A percentile compares a stretch with the other conserved stretches of the same genome.
Conservation (phyloP, 2,888 invertebrate genomes). For the Catotricha subobsoleta region DNA sequence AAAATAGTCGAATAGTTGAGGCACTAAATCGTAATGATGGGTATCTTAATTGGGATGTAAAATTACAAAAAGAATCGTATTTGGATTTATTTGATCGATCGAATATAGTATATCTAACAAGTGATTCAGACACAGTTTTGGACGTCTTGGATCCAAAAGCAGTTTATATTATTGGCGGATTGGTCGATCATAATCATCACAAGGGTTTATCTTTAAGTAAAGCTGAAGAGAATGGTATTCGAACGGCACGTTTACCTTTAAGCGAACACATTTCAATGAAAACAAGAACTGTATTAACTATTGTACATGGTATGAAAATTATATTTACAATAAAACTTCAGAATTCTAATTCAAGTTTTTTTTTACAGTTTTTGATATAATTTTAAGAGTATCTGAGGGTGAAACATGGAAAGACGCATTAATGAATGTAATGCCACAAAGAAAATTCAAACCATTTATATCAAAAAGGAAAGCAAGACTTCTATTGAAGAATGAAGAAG, state of each 20-base stretch:
- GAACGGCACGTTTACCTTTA: conserved; percentile 75
- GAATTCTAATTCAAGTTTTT: conserved; percentile 7
- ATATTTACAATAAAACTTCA: conserved; percentile 1
- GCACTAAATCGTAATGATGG: conserved; percentile 70
- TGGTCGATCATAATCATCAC: conserved; percentile 93
- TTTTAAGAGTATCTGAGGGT: conserved; percentile 58
- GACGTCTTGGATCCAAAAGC: conserved; percentile 52
- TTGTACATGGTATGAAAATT: conserved; percentile 68
- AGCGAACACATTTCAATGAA: conserved; percentile 80
- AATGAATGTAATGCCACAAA: conserved; percentile 48
- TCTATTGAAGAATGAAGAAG: neutral
- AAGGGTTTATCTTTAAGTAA: conserved; percentile 79
- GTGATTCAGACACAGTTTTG: conserved; percentile 82
- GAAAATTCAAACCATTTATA: conserved; percentile 1
- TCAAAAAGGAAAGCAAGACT: neutral
- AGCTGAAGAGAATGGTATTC: conserved; percentile 58
- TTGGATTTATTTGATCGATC: conserved; percentile 46
- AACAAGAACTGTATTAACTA: conserved; percentile 80
- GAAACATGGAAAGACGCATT: conserved; percentile 63
- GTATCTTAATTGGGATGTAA: conserved; percentile 82
- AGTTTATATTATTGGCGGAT: conserved; percentile 87
- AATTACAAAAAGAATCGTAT: conserved; percentile 50
- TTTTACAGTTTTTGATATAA: conserved; percentile 65
- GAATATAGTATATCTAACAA: conserved; percentile 74
- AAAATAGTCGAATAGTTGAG: conserved; percentile 45